phyloP scores from a whole-genome alignment of 2,797 vertebrate genomes.

The Anolis apletophallus region DNA sequence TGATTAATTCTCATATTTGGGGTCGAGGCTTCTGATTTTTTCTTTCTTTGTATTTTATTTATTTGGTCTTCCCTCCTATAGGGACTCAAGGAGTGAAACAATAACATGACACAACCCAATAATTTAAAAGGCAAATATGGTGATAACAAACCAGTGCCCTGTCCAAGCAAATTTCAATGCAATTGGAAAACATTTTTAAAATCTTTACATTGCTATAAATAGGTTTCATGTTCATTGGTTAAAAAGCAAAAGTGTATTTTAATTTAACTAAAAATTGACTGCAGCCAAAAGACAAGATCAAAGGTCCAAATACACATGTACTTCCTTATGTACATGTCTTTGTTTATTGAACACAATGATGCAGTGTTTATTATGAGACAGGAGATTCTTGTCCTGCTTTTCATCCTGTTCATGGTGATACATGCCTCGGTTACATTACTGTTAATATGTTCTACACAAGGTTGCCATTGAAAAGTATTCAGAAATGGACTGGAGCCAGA shows the following conservation, averaged over 20 bases:
- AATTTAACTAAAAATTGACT: background rate
- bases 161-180: background rate
- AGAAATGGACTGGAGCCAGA: no score
- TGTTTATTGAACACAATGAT: background rate
- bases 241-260: background rate
- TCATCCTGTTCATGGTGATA: no score
- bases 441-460: no score
- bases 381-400: background rate
- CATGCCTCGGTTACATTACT: no score
- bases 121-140: background rate
- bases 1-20: no score
- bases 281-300: background rate
- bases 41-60: no score
- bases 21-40: no score
- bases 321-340: background rate
- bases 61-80: no score
- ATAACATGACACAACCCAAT: no score
- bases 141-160: background rate
- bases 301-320: background rate
- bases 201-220: background rate
- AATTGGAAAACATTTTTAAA: background rate
- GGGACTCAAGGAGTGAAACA: no score
- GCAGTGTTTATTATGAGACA: background rate
- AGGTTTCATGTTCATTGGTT: background rate
- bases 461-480: no score